phyloP scores from a whole-genome alignment of 2,797 vertebrate species.

The Streptopelia turtur region DNA sequence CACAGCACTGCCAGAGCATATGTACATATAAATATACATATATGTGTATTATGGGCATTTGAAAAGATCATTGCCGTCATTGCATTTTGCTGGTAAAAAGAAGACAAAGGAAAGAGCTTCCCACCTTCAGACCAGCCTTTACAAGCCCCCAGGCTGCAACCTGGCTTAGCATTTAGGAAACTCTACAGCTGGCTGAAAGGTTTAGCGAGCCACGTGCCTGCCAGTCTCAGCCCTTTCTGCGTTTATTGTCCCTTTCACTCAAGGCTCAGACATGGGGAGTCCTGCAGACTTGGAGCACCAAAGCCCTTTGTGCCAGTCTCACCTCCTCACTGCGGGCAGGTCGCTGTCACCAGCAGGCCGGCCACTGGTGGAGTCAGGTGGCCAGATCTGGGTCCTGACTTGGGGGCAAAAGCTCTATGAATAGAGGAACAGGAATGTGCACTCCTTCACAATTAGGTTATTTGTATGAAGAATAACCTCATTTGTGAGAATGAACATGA shows the following conservation, averaged over 20 bases:
- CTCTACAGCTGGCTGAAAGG: background rate
- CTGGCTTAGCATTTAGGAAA: background rate
- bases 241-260: background rate
- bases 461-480: slow-evolving; percentile 22
- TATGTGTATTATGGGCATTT: background rate
- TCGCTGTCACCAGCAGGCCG: background rate
- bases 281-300: background rate
- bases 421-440: background rate
- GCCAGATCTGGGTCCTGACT: background rate
- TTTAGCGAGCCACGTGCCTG: background rate
- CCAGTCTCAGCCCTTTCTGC: background rate
- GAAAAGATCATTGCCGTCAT: background rate
- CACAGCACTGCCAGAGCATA: background rate
- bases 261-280: background rate
- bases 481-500: background rate
- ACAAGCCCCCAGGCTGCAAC: background rate
- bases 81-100: background rate
- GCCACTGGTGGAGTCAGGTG: background rate
- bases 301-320: background rate
- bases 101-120: background rate
- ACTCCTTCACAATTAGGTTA: slow-evolving; percentile 19
- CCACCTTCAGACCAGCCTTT: background rate
- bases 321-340: background rate
- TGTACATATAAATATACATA: background rate
- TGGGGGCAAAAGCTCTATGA: slow-evolving; percentile 8